Evolutionary conservation across 1,140 invertebrate genomes (phyloP).

Genomic region (Drosophila tristis): DNA sequence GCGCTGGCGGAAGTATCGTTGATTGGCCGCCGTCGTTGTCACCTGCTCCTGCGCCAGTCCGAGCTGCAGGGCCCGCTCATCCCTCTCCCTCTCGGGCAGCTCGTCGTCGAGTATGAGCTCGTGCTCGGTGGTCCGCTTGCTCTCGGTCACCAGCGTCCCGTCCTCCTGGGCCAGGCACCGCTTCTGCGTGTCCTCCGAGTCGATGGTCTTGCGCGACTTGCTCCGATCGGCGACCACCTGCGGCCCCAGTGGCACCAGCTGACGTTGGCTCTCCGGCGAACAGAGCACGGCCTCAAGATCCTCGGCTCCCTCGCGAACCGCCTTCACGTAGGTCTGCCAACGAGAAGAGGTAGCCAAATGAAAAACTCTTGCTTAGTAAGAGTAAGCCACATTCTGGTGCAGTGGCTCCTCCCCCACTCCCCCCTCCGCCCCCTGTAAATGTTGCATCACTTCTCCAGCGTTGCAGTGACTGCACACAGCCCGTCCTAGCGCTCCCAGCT

Average conservation of each 20-base stretch:
- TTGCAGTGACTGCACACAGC: constrained; percentile 45
- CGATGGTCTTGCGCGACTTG: constrained; percentile 91
- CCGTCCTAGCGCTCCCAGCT: constrained; percentile 6
- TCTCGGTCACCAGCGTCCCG: constrained; percentile 94
- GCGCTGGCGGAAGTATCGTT: constrained; percentile 85
- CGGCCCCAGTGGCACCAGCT: constrained; percentile 87
- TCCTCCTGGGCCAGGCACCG: constrained; percentile 88
- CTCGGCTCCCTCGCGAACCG: constrained; percentile 88
- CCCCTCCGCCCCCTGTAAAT: neutral
- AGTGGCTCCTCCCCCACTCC: no score
- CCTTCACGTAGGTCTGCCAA: constrained; percentile 89
- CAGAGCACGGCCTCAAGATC: constrained; percentile 88
- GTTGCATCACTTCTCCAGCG: constrained; percentile 42
- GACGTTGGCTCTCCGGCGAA: constrained; percentile 85
- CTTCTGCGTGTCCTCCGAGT: constrained; percentile 92
- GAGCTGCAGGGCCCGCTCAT: constrained; percentile 70
- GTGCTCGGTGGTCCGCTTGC: constrained; percentile 91
- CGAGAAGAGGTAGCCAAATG: neutral
- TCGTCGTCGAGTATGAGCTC: constrained; percentile 92
- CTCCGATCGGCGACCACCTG: constrained; percentile 90
- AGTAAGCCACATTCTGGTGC: neutral
- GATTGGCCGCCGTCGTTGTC: constrained; percentile 74
- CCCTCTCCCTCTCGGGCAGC: constrained; percentile 88
- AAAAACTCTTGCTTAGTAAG: neutral
- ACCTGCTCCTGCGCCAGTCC: constrained; percentile 54